Evolutionary conservation across 2,113 vertebrate genomes (phyloP).

Genomic region (Eptesicus fuscus): DNA sequence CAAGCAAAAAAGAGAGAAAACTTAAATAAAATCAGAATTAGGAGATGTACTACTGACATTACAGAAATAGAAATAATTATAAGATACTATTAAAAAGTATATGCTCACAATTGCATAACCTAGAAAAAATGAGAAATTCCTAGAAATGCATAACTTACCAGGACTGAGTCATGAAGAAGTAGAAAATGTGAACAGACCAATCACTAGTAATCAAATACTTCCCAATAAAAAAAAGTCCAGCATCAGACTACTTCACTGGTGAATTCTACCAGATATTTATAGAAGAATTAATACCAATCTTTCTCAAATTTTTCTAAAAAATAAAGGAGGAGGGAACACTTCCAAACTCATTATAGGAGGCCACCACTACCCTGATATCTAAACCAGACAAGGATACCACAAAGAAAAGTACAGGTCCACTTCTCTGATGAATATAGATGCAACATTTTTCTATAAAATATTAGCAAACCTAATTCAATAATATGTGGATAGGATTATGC

Average conservation of each 20-base stretch:
- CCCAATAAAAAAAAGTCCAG: neutral
- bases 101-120: neutral
- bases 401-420: neutral
- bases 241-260: neutral
- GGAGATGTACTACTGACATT: neutral
- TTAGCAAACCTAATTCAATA: neutral
- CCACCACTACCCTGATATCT: neutral
- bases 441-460: neutral
- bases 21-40: neutral
- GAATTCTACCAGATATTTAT: neutral
- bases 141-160: neutral
- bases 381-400: neutral
- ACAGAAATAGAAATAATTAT: neutral
- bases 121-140: neutral
- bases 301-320: neutral
- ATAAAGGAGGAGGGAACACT: neutral
- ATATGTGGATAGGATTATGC: neutral
- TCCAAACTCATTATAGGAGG: neutral
- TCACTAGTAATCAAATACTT: neutral
- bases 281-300: neutral
- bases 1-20: neutral
- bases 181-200: neutral
- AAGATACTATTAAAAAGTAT: neutral
- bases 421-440: neutral
- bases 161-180: neutral